A percentile compares a stretch with the other conserved stretches of the same genome.
Evolutionary conservation across 2,113 vertebrate species (phyloP).

Genomic region (Xenopus borealis): DNA sequence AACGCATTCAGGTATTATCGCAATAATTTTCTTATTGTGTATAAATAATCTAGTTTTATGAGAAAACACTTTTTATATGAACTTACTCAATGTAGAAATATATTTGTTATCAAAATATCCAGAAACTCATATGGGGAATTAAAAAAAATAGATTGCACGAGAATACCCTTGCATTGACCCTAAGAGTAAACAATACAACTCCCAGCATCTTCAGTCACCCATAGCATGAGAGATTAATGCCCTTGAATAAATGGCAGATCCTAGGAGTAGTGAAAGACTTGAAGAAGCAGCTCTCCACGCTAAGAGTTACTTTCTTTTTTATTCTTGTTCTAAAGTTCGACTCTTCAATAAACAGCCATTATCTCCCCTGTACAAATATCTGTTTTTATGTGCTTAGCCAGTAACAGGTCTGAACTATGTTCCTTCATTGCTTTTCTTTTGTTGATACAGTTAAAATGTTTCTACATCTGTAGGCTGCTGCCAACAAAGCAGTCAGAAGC

Average conservation of each 20-base stretch:
- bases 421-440: constrained; percentile 53
- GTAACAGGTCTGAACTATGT: constrained; percentile 45
- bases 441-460: constrained; percentile 57
- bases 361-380: constrained; percentile 37
- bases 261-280: constrained; percentile 28
- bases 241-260: constrained; percentile 5
- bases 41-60: too few species aligned
- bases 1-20: too few species aligned
- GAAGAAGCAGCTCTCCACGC: constrained; percentile 13
- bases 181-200: too few species aligned
- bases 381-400: constrained; percentile 33
- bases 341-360: constrained; percentile 42
- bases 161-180: too few species aligned
- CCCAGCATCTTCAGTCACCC: too few species aligned
- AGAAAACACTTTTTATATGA: too few species aligned
- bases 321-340: constrained; percentile 12
- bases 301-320: constrained; percentile 2
- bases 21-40: too few species aligned
- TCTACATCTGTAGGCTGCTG: constrained; percentile 59
- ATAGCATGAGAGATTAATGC: too few species aligned
- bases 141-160: too few species aligned
- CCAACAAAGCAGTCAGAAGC: constrained; percentile 62
- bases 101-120: too few species aligned
- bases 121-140: too few species aligned
- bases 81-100: too few species aligned